Percentiles rank a stretch among this genome's conserved stretches.
These are phyloP conservation scores for Sander vitreus DNA, from an alignment of 2,113 vertebrate species.

Conservation along the genomic window DNA sequence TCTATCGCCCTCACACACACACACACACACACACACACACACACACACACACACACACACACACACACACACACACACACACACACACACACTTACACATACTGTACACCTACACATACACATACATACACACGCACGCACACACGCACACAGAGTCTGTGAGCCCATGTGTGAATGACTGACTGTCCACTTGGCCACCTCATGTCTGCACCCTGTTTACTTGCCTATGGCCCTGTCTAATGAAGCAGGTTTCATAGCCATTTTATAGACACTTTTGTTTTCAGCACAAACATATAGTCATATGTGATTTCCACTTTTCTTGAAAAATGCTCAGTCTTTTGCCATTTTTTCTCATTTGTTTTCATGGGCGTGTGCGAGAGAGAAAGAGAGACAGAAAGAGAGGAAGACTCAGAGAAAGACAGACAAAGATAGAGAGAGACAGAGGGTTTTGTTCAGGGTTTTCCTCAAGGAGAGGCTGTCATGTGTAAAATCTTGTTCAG, in stretches of 20 bases:
- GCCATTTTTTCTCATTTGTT: constrained; percentile 5
- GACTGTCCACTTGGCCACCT: constrained; percentile 60
- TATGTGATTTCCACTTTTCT: constrained; percentile 20
- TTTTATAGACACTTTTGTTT: constrained; percentile 52
- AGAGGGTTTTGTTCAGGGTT: constrained; percentile 56
- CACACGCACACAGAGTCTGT: constrained; percentile 8
- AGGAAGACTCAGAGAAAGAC: not conserved
- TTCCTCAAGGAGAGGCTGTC: constrained; percentile 66
- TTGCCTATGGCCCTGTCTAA: constrained; percentile 57
- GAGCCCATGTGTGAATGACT: constrained; percentile 58
- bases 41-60: constrained; percentile 10
- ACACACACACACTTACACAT: not conserved
- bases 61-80: not conserved
- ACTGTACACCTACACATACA: not conserved
- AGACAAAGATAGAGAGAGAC: constrained; percentile 36
- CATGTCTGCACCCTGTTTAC: constrained; percentile 51
- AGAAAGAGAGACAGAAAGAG: not conserved
- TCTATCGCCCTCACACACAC: constrained; percentile 14
- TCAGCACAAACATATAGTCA: constrained; percentile 15
- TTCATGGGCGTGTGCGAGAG: not conserved
- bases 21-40: not conserved
- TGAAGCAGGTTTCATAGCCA: constrained; percentile 55
- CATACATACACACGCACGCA: constrained; percentile 11
- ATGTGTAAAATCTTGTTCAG: constrained; percentile 70
- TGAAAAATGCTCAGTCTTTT: constrained; percentile 23